Conservation (phyloP, 2,888 invertebrate genomes). For the Cheilosia pagana region DNA sequence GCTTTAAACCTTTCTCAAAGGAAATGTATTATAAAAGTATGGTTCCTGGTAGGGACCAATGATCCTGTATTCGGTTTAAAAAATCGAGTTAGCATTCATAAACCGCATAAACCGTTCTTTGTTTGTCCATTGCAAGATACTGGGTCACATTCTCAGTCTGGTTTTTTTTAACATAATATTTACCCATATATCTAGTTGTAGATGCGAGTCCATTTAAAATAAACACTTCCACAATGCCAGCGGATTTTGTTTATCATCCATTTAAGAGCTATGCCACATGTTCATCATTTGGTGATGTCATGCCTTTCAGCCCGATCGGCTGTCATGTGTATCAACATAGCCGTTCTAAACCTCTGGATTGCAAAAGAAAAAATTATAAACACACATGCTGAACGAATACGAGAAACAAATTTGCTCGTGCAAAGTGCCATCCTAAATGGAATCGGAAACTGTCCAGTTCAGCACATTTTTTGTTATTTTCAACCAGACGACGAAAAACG, state of each 20-base stretch:
- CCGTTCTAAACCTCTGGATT: background rate
- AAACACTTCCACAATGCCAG: constrained; percentile 32
- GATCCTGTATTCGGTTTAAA: too few species aligned
- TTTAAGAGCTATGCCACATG: background rate
- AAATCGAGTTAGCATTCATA: too few species aligned
- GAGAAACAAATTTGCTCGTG: constrained; percentile 4
- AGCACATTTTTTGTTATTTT: constrained; percentile 33
- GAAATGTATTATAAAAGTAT: too few species aligned
- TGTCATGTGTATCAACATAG: background rate
- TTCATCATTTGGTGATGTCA: constrained; percentile 59
- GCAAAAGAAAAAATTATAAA: constrained; percentile 3
- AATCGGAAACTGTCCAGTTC: constrained; percentile 52
- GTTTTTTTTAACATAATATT: too few species aligned
- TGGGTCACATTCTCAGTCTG: too few species aligned
- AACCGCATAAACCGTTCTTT: too few species aligned
- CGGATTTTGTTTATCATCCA: constrained; percentile 20
- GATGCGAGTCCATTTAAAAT: background rate
- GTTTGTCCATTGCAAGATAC: too few species aligned
- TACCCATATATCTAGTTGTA: too few species aligned
- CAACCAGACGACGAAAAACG: constrained; percentile 9
- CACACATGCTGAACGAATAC: constrained; percentile 26
- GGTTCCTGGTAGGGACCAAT: too few species aligned
- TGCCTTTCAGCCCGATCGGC: constrained; percentile 11
- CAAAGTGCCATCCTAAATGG: constrained; percentile 25
- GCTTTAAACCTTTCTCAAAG: background rate